These are phyloP conservation scores for Seira ritae DNA, from an alignment of 2,888 invertebrate species.

Conservation along the genomic window DNA sequence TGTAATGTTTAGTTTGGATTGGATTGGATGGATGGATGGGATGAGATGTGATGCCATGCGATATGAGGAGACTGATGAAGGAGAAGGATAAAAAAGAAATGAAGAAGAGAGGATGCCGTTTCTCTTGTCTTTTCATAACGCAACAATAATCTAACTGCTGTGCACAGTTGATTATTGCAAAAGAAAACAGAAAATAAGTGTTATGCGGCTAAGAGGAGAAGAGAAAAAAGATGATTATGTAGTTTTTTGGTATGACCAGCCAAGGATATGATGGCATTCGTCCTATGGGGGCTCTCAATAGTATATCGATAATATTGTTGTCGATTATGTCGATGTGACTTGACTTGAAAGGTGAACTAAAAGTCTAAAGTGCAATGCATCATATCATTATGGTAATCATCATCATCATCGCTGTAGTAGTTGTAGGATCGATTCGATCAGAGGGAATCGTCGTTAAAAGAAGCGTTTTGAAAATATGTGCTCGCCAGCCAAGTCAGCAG, in stretches of 20 bases:
- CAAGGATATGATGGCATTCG: conserved; percentile 22
- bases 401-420: too few species aligned
- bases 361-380: conserved; percentile 42
- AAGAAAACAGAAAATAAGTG: conserved; percentile 8
- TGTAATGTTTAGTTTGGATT: background rate
- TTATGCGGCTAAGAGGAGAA: background rate
- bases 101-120: conserved; percentile 16
- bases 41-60: background rate
- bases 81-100: background rate
- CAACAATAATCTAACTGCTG: background rate
- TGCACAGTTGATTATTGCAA: conserved; percentile 14
- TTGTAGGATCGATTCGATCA: too few species aligned
- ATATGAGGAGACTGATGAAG: conserved; percentile 1
- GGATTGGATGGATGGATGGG: background rate
- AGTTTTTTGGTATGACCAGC: conserved; percentile 1
- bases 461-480: conserved; percentile 8
- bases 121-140: conserved; percentile 19
- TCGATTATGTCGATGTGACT: conserved; percentile 36
- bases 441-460: background rate
- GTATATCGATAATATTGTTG: conserved; percentile 25
- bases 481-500: background rate
- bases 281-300: conserved; percentile 9
- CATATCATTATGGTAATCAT: conserved; percentile 10
- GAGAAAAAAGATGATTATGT: conserved; percentile 12
- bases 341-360: conserved; percentile 56